Percentiles rank a stretch among this genome's conserved stretches.
Conservation (phyloP, 2,888 invertebrate species). For the Stenolophus ochropezus region DNA sequence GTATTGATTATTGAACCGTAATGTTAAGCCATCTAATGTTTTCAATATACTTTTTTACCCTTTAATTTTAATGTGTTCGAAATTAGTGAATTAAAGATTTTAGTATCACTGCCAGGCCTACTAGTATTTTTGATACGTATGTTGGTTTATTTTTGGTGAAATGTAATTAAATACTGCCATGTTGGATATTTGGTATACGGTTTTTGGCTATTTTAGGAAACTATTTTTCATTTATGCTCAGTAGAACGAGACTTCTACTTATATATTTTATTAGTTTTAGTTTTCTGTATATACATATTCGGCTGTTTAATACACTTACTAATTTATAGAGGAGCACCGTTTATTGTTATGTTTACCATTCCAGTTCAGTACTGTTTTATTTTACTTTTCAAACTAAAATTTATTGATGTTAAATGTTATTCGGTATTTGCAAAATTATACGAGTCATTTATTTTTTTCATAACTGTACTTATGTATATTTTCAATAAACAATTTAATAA, state of each 20-base stretch:
- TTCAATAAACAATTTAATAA: conserved; percentile 24
- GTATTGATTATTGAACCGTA: conserved; percentile 33
- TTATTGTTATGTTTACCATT: conserved; percentile 21
- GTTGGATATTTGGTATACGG: conserved; percentile 17
- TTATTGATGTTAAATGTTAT: conserved; percentile 39
- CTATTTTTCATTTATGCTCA: conserved; percentile 30
- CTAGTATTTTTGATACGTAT: conserved; percentile 40
- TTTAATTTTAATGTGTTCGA: conserved; percentile 17
- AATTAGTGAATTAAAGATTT: conserved; percentile 4
- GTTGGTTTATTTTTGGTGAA: conserved; percentile 19
- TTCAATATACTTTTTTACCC: conserved; percentile 33
- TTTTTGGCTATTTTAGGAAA: conserved; percentile 13
- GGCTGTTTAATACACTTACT: conserved; percentile 20
- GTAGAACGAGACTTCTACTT: conserved; percentile 5
- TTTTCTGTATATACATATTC: conserved; percentile 20
- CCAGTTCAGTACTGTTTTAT: neutral
- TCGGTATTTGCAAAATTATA: conserved; percentile 26
- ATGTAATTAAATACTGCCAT: conserved; percentile 17
- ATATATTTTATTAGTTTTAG: neutral
- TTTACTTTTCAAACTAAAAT: neutral
- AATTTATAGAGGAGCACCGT: conserved; percentile 24
- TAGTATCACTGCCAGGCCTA: conserved; percentile 44
- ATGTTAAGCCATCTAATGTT: conserved; percentile 21
- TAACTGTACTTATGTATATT: conserved; percentile 46
- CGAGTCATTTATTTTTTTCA: neutral